Conservation (phyloP, 2,113 vertebrate species). For the Neodon shergylaensis region DNA sequence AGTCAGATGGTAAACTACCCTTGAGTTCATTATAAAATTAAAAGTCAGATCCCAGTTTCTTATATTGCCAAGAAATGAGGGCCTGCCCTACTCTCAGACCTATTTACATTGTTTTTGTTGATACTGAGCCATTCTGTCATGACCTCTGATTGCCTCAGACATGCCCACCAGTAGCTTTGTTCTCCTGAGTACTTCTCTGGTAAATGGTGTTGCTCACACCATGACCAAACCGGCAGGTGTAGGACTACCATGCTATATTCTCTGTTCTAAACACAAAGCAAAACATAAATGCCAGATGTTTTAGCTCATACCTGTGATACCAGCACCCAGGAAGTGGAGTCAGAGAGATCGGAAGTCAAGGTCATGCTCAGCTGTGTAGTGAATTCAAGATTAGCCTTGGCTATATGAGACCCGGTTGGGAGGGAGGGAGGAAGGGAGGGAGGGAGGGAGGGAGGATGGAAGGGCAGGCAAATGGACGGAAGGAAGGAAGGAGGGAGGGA, state of each 20-base stretch:
- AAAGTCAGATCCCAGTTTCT: constrained; percentile 14
- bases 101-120: neutral
- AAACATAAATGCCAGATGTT: neutral
- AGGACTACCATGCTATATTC: neutral
- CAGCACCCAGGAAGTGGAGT: neutral
- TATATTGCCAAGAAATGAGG: neutral
- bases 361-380: no score
- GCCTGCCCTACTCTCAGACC: neutral
- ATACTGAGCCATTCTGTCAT: neutral
- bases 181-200: neutral
- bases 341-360: neutral
- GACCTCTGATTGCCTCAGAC: neutral
- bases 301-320: neutral
- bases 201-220: neutral
- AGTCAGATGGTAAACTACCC: neutral
- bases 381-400: neutral
- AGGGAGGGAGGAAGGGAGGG: neutral
- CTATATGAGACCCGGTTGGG: neutral
- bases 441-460: no score
- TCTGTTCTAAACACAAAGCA: neutral
- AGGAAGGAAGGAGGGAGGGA: neutral
- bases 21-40: constrained; percentile 37
- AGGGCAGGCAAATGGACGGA: no score
- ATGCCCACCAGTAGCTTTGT: neutral
- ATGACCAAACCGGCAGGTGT: neutral